Conservation (phyloP, 2,113 vertebrate genomes). For the Hemibagrus wyckioides region DNA sequence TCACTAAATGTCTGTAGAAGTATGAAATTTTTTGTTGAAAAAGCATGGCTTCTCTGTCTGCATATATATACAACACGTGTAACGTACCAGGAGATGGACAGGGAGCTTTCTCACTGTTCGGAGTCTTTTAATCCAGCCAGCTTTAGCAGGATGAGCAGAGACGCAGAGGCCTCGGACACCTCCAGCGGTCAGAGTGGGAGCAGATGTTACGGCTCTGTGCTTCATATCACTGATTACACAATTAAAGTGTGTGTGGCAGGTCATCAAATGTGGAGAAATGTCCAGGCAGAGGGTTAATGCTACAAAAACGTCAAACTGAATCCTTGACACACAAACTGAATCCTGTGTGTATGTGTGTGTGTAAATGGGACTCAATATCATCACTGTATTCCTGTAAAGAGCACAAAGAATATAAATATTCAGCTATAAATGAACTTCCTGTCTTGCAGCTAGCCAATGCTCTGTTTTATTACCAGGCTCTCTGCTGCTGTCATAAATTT, state of each 20-base stretch:
- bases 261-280: conserved; percentile 3
- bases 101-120: background rate
- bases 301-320: background rate
- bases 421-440: background rate
- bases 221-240: conserved; percentile 43
- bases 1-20: background rate
- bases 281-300: background rate
- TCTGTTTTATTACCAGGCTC: background rate
- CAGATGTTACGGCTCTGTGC: background rate
- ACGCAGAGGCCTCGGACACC: background rate
- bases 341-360: background rate
- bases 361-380: background rate
- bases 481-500: background rate
- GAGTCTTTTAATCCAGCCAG: background rate
- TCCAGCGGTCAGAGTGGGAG: conserved; percentile 26
- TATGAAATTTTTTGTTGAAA: background rate
- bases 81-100: conserved; percentile 5
- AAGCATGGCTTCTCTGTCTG: background rate
- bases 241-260: conserved; percentile 43
- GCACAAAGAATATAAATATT: background rate
- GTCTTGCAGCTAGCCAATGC: background rate
- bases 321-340: background rate
- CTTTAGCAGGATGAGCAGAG: background rate
- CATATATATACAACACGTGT: background rate
- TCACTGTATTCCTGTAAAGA: background rate